Evolutionary conservation across 1,140 invertebrate genomes (phyloP).

Genomic region (Lethrus apterus): DNA sequence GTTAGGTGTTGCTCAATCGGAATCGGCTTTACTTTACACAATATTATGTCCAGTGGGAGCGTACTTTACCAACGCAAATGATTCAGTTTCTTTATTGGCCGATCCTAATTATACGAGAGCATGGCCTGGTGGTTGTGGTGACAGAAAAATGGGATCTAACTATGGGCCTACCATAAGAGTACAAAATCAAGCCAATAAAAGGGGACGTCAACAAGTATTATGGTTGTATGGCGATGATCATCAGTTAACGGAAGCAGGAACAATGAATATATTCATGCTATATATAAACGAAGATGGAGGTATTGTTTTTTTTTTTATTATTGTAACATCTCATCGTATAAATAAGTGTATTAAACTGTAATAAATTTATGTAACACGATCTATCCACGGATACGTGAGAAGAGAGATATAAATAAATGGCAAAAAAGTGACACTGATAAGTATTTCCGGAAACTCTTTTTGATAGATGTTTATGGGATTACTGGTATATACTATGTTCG

Average conservation of each 20-base stretch:
- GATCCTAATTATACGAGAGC: constrained; percentile 78
- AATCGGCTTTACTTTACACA: constrained; percentile 81
- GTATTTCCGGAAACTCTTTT: too few relatives aligned
- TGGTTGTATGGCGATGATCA: constrained; percentile 96
- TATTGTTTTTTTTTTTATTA: too few relatives aligned
- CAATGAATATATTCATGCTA: constrained; percentile 97
- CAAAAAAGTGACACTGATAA: too few relatives aligned
- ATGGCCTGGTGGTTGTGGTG: constrained; percentile 93
- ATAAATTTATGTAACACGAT: too few relatives aligned
- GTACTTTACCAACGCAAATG: constrained; percentile 24
- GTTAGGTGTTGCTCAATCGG: constrained; percentile 78
- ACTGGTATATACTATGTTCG: too few relatives aligned
- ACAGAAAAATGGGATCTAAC: constrained; percentile 92
- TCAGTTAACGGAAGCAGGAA: constrained; percentile 94
- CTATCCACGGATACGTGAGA: too few relatives aligned
- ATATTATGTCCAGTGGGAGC: constrained; percentile 79
- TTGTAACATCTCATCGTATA: too few relatives aligned
- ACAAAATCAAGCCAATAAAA: constrained; percentile 67
- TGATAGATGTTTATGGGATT: too few relatives aligned
- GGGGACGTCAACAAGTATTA: constrained; percentile 89
- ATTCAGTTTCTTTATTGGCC: constrained; percentile 59
- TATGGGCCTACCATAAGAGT: constrained; percentile 81
- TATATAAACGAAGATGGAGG: constrained; percentile 86
- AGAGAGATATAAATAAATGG: too few relatives aligned
- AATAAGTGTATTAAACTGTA: too few relatives aligned